Percentiles rank a stretch among this genome's conserved stretches.
Evolutionary conservation across 2,797 vertebrate species (phyloP).

Genomic region (Sebastes minor): DNA sequence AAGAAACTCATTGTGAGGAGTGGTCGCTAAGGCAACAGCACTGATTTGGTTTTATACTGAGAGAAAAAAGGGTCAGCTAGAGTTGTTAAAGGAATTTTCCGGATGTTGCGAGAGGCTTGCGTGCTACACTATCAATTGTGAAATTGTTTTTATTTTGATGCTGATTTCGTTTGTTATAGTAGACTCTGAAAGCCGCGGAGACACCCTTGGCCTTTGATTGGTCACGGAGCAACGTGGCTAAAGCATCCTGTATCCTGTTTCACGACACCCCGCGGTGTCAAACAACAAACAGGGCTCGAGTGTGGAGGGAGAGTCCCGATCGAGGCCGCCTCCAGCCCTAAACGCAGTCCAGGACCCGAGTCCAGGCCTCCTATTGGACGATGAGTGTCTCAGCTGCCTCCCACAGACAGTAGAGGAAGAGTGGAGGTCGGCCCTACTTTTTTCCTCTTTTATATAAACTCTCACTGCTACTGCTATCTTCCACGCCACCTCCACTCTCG

Average conservation of each 20-base stretch:
- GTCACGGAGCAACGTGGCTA: slow-evolving; percentile 53
- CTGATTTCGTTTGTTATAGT: slow-evolving; percentile 33
- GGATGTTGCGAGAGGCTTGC: slow-evolving; percentile 24
- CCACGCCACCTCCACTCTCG: not conserved
- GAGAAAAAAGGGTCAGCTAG: slow-evolving; percentile 40
- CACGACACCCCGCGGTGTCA: slow-evolving; percentile 20
- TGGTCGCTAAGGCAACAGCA: slow-evolving; percentile 70
- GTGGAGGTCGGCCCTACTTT: slow-evolving; percentile 1
- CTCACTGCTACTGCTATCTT: slow-evolving; percentile 5
- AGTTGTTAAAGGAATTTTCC: slow-evolving; percentile 44
- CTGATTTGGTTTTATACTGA: slow-evolving; percentile 69
- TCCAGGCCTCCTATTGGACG: slow-evolving; percentile 10
- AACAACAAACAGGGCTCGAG: slow-evolving; percentile 39
- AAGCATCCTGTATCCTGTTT: slow-evolving; percentile 50
- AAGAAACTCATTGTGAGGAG: slow-evolving; percentile 46
- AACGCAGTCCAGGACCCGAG: not conserved
- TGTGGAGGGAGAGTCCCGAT: slow-evolving; percentile 9
- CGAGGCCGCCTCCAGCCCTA: slow-evolving; percentile 5
- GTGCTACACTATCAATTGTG: slow-evolving; percentile 61
- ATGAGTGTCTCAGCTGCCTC: slow-evolving; percentile 9
- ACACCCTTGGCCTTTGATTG: slow-evolving; percentile 61
- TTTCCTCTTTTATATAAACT: slow-evolving; percentile 7
- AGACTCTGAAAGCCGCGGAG: slow-evolving; percentile 41
- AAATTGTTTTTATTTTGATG: slow-evolving; percentile 27
- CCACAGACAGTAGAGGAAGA: slow-evolving; percentile 35